A percentile compares a stretch with the other conserved stretches of the same genome.
phyloP scores from a whole-genome alignment of 2,888 invertebrate species.

The Pachliopta kotzebuea region DNA sequence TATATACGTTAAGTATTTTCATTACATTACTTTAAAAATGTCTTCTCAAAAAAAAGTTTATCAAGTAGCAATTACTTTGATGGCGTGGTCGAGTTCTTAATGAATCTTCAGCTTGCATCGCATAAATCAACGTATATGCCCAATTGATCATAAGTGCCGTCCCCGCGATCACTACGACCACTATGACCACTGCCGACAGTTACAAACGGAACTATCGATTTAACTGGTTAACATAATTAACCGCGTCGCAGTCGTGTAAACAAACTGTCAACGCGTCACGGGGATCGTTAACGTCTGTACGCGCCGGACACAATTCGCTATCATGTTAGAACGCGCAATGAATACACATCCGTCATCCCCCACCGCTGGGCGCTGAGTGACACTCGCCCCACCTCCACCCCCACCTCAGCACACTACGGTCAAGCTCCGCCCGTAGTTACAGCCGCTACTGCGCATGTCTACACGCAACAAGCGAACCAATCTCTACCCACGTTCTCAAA shows the following conservation, averaged over 20 bases:
- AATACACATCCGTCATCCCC: constrained; percentile 72
- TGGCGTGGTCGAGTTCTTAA: too few species aligned
- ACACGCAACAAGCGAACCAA: constrained; percentile 31
- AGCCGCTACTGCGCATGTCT: constrained; percentile 32
- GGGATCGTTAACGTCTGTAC: constrained; percentile 46
- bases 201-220: constrained; percentile 19
- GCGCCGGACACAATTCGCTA: constrained; percentile 67
- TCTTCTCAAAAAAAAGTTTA: too few species aligned
- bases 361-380: constrained; percentile 62
- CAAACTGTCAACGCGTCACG: constrained; percentile 27
- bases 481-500: constrained; percentile 34
- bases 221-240: constrained; percentile 19
- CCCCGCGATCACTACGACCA: background rate
- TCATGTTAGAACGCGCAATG: constrained; percentile 53
- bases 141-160: too few species aligned
- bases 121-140: too few species aligned
- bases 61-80: too few species aligned
- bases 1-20: too few species aligned
- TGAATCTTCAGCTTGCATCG: too few species aligned
- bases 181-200: background rate
- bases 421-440: constrained; percentile 40
- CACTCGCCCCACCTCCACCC: constrained; percentile 53
- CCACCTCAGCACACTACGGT: constrained; percentile 29
- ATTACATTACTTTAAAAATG: too few species aligned
- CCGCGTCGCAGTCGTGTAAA: constrained; percentile 25